Base-by-base conservation (phyloP, 2,113 vertebrate species). In the Amazona vittata region DNA sequence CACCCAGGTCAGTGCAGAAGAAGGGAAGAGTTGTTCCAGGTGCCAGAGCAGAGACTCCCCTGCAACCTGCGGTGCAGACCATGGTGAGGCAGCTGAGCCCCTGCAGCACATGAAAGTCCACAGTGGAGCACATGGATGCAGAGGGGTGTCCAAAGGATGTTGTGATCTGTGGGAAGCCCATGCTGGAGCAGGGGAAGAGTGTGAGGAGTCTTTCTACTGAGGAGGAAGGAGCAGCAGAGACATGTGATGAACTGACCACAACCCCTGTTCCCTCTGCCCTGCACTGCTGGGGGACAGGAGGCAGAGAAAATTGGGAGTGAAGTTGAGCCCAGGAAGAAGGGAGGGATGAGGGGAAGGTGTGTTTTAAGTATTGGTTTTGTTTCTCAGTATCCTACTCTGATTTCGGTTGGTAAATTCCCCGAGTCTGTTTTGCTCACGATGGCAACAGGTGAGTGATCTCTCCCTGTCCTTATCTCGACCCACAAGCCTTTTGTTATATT, bases 321-420 rank as follows among this genome's bases (percentile, higher is more conserved):
- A 53, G 19, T 17, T 52, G 29, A 80, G 39, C 17, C 7, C 17
- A 22, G 41, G 18, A 71, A 87, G 35, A 70, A 63, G 16, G 41
- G 1, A 35, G 19, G 11, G 6, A 2, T 82, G 14, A 8, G 47
- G 13, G 13, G 7, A 78, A 0, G 0, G 9, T n/a, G 9, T n/a
- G 19, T 44, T 70, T 65, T 28, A 55, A 70, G 31, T 6, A n/a
- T 15, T 46, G 18, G 3, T 79, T 67, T 59, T 3, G 52, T 79
- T 80, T 83, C 77, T 55, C 18, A 57, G 55, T 46, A 71, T 33
- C 15, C 21, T 70, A 33, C 39, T 62, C 24, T 33, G 35, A 88
- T 57, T 88, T 71, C 71, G 17, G 60, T 2, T 70, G 31, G 55
- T 39, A 25, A 49, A 64, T 74, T 75, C 29, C 22, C 33, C 59